phyloP scores from a whole-genome alignment of 2,113 vertebrate species.

The Dinomys branickii region DNA sequence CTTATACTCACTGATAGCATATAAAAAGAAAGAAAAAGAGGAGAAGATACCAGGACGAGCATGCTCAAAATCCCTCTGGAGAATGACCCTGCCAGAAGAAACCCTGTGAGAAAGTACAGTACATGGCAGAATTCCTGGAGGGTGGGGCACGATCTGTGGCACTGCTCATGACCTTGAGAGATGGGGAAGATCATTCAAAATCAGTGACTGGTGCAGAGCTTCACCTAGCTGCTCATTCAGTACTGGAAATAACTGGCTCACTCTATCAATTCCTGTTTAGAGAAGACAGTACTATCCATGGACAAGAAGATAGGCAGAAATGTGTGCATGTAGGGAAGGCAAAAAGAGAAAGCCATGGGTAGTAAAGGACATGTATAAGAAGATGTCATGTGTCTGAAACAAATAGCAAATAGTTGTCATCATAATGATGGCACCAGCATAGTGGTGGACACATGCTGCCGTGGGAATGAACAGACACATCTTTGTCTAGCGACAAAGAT shows the following conservation, averaged over 20 bases:
- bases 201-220: background rate
- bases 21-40: background rate
- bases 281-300: background rate
- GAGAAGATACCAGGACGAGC: background rate
- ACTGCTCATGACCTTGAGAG: background rate
- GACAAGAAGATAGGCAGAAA: background rate
- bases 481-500: background rate
- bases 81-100: background rate
- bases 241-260: background rate
- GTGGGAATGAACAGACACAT: no score
- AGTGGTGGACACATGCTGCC: background rate
- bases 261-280: background rate
- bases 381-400: background rate
- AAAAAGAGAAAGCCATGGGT: background rate
- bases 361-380: background rate
- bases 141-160: background rate
- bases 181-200: background rate
- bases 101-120: background rate
- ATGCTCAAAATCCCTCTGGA: background rate
- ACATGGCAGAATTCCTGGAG: background rate
- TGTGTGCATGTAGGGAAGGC: background rate
- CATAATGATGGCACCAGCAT: background rate
- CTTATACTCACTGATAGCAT: background rate
- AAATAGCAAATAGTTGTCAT: background rate
- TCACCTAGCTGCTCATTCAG: background rate